Conservation (phyloP, 2,888 invertebrate species). For the Philereme vetulata region DNA sequence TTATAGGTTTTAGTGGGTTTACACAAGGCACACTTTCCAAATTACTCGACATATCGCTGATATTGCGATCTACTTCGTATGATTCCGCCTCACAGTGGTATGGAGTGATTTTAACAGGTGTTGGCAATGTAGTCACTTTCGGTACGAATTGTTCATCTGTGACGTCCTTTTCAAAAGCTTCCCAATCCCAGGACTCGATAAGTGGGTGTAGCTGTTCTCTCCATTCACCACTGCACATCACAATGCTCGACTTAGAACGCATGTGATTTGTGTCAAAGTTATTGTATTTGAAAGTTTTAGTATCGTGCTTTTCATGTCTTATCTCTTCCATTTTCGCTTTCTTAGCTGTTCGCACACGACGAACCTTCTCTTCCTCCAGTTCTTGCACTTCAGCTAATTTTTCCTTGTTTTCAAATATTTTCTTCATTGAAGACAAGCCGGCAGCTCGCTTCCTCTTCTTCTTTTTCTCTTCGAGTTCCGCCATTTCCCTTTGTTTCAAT, state of each 20-base stretch:
- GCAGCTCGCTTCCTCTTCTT: conserved; percentile 85
- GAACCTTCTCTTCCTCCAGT: conserved; percentile 81
- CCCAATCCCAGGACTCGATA: conserved; percentile 86
- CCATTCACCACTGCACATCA: conserved; percentile 81
- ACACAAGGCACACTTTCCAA: conserved; percentile 86
- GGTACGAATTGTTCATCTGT: conserved; percentile 76
- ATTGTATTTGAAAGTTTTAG: conserved; percentile 72
- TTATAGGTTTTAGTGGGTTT: conserved; percentile 84
- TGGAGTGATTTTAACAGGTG: conserved; percentile 76
- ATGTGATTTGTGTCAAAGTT: conserved; percentile 80
- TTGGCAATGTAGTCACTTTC: conserved; percentile 72
- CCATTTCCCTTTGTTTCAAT: conserved; percentile 83
- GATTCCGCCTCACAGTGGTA: conserved; percentile 78
- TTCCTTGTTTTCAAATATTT: conserved; percentile 91
- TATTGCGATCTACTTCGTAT: conserved; percentile 77
- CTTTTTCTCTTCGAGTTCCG: conserved; percentile 81
- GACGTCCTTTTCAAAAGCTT: conserved; percentile 85
- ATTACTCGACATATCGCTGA: conserved; percentile 79
- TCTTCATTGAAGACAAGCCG: conserved; percentile 85
- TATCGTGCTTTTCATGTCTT: conserved; percentile 76
- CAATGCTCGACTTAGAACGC: conserved; percentile 78
- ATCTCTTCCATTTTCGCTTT: conserved; percentile 73
- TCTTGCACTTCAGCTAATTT: conserved; percentile 85
- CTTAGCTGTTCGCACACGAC: conserved; percentile 65
- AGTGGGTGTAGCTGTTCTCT: conserved; percentile 86